phyloP scores from a whole-genome alignment of 2,888 invertebrate species.

The Hymenopus coronatus region DNA sequence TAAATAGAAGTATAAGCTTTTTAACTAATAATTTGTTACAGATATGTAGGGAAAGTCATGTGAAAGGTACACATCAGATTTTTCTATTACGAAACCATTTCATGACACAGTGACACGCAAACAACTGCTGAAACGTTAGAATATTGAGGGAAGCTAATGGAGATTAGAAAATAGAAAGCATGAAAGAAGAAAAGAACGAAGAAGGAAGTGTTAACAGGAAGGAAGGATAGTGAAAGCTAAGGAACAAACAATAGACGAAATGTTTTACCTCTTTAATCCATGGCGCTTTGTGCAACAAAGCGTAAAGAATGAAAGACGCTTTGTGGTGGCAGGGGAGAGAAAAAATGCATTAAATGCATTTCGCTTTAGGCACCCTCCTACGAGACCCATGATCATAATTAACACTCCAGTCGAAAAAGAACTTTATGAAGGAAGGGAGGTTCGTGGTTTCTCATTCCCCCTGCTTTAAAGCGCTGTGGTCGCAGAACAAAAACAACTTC shows the following conservation, averaged over 20 bases:
- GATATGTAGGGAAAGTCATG: too few relatives aligned
- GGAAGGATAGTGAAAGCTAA: background rate
- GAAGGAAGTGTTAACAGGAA: background rate
- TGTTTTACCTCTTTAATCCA: background rate
- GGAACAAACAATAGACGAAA: background rate
- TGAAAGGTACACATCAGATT: too few relatives aligned
- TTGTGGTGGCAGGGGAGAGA: background rate
- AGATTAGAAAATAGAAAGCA: background rate
- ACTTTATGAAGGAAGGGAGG: background rate
- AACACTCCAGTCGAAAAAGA: background rate
- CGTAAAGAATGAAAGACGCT: background rate
- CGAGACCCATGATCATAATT: background rate
- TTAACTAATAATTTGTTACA: too few relatives aligned
- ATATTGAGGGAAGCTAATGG: background rate
- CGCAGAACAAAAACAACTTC: background rate
- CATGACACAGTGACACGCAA: background rate
- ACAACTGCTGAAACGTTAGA: background rate
- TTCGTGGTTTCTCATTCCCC: background rate
- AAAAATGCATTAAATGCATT: background rate
- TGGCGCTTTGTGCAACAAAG: background rate
- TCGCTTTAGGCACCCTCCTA: background rate
- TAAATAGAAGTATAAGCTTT: too few relatives aligned
- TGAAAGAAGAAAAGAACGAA: background rate
- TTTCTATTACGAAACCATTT: too few relatives aligned
- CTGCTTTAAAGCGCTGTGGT: background rate